These are phyloP conservation scores for Anarhynchus alexandrinus DNA, from an alignment of 2,113 vertebrate species.

Conservation along the genomic window DNA sequence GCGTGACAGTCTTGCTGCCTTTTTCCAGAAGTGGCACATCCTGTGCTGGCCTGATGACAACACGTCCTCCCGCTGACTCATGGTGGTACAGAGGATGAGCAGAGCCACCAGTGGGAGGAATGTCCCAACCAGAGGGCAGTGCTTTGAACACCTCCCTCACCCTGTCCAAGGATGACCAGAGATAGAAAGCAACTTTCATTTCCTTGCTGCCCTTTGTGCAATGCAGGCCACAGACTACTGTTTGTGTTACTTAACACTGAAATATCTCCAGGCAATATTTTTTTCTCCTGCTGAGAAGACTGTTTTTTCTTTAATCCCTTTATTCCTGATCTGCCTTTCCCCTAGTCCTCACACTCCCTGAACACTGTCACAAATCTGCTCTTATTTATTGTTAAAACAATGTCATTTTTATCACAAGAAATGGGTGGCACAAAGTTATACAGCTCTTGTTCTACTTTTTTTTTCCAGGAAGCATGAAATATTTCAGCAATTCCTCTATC, in stretches of 20 bases:
- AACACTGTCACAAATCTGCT: not conserved
- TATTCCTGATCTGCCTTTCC: not conserved
- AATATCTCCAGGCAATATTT: not conserved
- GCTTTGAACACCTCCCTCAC: not conserved
- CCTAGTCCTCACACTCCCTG: not conserved
- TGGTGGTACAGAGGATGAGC: not conserved
- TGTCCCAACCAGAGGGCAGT: not conserved
- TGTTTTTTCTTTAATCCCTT: conserved; percentile 1
- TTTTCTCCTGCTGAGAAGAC: not conserved
- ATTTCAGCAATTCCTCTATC: not conserved
- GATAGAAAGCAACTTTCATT: not conserved
- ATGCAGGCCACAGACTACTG: not conserved
- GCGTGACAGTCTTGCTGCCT: not conserved
- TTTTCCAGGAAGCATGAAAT: not conserved
- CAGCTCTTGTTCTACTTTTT: not conserved
- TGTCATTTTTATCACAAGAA: not conserved
- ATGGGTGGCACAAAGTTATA: not conserved
- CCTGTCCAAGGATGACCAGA: not conserved
- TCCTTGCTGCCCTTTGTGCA: not conserved
- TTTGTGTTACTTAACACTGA: not conserved
- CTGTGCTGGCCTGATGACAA: not conserved
- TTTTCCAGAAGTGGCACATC: not conserved
- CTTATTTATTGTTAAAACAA: not conserved
- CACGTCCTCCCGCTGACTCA: rapidly evolving
- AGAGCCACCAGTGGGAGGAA: not conserved